Percentiles rank a stretch among this genome's conserved stretches.
These are phyloP conservation scores for Lutjanus campechanus DNA, from an alignment of 2,797 vertebrate genomes.

Conservation along the genomic window DNA sequence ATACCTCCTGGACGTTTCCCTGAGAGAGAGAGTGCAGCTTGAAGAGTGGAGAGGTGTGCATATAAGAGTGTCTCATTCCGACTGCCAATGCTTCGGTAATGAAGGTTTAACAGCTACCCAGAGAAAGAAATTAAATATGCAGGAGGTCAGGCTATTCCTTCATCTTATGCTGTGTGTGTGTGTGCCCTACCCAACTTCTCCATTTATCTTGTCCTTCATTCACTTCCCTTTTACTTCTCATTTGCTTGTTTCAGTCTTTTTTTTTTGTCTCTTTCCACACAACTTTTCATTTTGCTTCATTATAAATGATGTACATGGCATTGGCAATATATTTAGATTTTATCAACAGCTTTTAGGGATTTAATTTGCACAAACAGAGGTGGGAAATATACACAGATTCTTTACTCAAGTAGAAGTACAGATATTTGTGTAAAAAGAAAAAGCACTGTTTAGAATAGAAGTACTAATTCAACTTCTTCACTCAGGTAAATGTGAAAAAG, in stretches of 20 bases:
- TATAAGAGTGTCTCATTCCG: background rate
- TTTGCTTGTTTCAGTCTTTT: background rate
- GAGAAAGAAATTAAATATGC: constrained; percentile 41
- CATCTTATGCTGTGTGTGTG: constrained; percentile 3
- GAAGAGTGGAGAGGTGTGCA: constrained; percentile 2
- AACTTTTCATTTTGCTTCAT: background rate
- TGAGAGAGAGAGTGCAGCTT: background rate
- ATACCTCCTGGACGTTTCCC: constrained; percentile 3
- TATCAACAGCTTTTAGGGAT: background rate
- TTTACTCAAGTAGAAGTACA: too few relatives aligned
- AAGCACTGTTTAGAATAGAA: too few relatives aligned
- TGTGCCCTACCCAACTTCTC: background rate
- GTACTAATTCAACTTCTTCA: too few relatives aligned
- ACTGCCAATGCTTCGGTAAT: constrained; percentile 22
- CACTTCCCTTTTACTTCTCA: background rate
- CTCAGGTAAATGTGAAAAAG: too few relatives aligned
- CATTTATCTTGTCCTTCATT: background rate
- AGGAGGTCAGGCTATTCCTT: constrained; percentile 12
- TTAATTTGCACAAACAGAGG: background rate
- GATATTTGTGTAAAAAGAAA: too few relatives aligned
- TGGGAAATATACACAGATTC: too few relatives aligned
- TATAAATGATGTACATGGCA: background rate
- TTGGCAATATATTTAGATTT: background rate
- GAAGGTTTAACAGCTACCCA: constrained; percentile 17
- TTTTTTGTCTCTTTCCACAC: background rate